Base-by-base conservation (phyloP, 2,888 invertebrate genomes). In the Callyntrura guangdongensis region DNA sequence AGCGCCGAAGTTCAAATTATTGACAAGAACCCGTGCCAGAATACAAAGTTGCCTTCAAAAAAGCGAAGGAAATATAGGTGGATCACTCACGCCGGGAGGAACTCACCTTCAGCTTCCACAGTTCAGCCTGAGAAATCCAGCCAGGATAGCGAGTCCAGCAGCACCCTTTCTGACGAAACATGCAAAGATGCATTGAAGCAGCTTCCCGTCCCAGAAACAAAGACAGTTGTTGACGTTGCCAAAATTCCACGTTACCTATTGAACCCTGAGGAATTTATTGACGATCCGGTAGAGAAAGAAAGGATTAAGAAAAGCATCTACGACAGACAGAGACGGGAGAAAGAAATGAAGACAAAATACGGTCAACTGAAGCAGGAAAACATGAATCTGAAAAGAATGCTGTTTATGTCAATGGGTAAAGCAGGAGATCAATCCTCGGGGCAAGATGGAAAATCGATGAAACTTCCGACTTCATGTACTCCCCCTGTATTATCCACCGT, bases 251-350 rank as follows among this genome's bases (percentile, higher is more conserved):
- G 53, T 9, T 79, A 79, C n/a, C 4, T 56, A 0, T 56, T 79
- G 56, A 17, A 79, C 2, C 79, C 79, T 11, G 25, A 56, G 12
- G 56, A 25, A 9, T 79, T 56, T 14, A 20, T 27, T 17, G 45
- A 79, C 0, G 17, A 77, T 53, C 77, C 53, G 0, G 56, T 11
- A 17, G 56, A 56, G 9, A 20, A 53, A 22, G 79, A 79, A 59
- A 11, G 79, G 17, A 79, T 79, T 53, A 9, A 27, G 56, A 79
- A 79, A 20, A 79, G 79, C 12, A 79, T 56, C 6, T 79, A 79
- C n/a, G 79, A 79, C 12, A 22, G n/a, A 53, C 12, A 27, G 5
- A n/a, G 79, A 17, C 79, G 79, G 8, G 79, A 79, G 2, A 56
- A 56, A 27, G 79, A 79, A 47, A 77, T 49, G 49, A 77, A 77